Base-by-base conservation (phyloP, 1,140 invertebrate species). In the Cotesia chilonis region DNA sequence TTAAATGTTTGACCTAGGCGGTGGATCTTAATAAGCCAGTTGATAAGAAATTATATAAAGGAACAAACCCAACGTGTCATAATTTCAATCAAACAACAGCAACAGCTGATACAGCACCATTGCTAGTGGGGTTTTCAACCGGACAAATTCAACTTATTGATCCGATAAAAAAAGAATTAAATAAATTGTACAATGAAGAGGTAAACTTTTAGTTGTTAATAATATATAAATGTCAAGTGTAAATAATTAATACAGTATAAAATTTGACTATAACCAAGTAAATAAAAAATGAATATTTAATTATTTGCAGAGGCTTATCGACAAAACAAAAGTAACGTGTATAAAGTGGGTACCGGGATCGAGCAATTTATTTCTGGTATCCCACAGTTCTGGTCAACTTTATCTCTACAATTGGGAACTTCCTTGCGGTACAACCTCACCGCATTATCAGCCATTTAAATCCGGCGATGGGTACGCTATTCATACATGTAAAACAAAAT, bases 281-380 rank as follows among this genome's bases (percentile, higher is more conserved):
- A 41, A 52, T 55, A 14, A 14, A 4, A n/a, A 35, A 52, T 61
- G 20, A n/a, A 63, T n/a, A 36, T 63, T 68, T 59, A 20, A 78
- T 80, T 80, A 88, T 54, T 68, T 92, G 81, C 90, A 98, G 95
- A 93, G 97, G 85, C 87, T 98, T 80, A 98, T 99, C 83, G 98
- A 99, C 84, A 99, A 99, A 88, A 97, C 94, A 68, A 94, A 96
- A 88, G 98, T 99, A 75, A 99, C 98, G n/a, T 99, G 98, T 86
- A 93, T 99, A 80, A 93, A 94, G 81, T 99, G 98, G 98, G 91
- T 99, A 72, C 98, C 98, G 14, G 94, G 94, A 64, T 97, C 96
- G 41, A 91, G 92, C 74, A 96, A 97, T 81, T 88, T 97, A 77
- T 99, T 99, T 87, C 88, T 99, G 70, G 95, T 95, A 61, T 94